Percentiles rank a stretch among this genome's conserved stretches.
phyloP scores from a whole-genome alignment of 2,797 vertebrate species.

The Catamblyrhynchus diadema region DNA sequence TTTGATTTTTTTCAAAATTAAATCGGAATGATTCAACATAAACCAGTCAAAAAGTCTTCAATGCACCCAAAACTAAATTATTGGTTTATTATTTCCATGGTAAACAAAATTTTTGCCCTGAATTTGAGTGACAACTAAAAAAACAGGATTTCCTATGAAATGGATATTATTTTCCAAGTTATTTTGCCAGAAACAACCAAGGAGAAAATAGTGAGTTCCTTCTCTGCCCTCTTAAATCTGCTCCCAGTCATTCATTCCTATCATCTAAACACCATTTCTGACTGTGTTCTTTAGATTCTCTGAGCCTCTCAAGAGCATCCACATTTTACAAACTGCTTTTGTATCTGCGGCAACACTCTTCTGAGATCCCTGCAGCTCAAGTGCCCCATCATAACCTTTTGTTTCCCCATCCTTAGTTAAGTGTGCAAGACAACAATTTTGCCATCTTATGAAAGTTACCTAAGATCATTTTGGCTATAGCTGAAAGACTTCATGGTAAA shows the following conservation, averaged over 20 bases:
- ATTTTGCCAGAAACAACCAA: background rate
- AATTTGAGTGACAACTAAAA: background rate
- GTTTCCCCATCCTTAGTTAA: background rate
- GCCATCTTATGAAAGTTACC: accelerated
- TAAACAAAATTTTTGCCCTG: background rate
- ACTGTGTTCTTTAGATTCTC: background rate
- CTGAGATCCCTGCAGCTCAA: background rate
- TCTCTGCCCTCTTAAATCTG: background rate
- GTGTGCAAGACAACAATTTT: accelerated
- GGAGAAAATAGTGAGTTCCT: background rate
- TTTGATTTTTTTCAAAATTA: background rate
- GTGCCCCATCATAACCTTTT: background rate
- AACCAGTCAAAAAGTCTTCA: background rate
- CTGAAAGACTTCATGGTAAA: background rate
- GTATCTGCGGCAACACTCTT: background rate
- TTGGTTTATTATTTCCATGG: background rate
- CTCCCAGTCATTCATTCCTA: background rate
- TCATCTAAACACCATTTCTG: background rate
- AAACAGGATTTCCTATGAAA: background rate
- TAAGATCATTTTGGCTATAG: background rate
- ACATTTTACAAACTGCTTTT: background rate
- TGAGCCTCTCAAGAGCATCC: background rate
- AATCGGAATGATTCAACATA: background rate
- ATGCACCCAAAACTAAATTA: background rate
- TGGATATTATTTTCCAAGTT: background rate